Percentiles rank a stretch among this genome's conserved stretches.
These are phyloP conservation scores for Chondrilla cf. caribensis DNA, from an alignment of 37 sponge, comb jelly and placozoan species.

Conservation along the genomic window DNA sequence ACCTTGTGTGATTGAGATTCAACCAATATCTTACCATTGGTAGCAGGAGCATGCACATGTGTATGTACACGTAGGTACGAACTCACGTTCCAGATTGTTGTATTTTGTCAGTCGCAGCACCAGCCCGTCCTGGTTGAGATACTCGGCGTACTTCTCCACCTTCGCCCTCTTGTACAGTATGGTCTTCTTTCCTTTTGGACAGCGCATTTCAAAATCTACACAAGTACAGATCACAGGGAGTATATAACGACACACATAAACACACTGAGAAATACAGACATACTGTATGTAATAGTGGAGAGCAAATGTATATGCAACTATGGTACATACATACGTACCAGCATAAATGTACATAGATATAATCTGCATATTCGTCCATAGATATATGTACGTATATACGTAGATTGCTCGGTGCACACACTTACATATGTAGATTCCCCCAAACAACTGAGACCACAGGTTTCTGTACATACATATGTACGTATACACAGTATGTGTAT, in stretches of 20 bases:
- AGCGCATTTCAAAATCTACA: conserved; percentile 81
- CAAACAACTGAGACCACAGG: too few relatives aligned
- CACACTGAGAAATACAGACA: not conserved
- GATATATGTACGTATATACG: too few relatives aligned
- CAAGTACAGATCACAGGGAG: not conserved
- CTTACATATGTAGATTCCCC: too few relatives aligned
- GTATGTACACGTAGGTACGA: too few relatives aligned
- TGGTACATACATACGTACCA: not conserved
- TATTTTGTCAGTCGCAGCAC: conserved; percentile 69
- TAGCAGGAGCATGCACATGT: too few relatives aligned
- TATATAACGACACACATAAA: too few relatives aligned
- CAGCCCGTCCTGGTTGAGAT: conserved; percentile 89
- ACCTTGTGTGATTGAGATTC: too few relatives aligned
- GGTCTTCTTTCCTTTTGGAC: conserved; percentile 84
- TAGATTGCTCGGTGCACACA: too few relatives aligned
- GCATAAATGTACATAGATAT: not conserved
- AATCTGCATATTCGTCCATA: too few relatives aligned
- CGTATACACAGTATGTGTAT: not conserved
- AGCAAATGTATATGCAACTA: not conserved
- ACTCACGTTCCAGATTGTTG: conserved; percentile 34
- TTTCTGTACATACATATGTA: not conserved
- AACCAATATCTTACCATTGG: too few relatives aligned
- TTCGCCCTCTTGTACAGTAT: conserved; percentile 84
- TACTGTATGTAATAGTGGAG: not conserved
- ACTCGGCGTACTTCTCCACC: conserved; percentile 91